Evolutionary conservation across 2,797 vertebrate genomes (phyloP).

Genomic region (Coracias cyanogaster): DNA sequence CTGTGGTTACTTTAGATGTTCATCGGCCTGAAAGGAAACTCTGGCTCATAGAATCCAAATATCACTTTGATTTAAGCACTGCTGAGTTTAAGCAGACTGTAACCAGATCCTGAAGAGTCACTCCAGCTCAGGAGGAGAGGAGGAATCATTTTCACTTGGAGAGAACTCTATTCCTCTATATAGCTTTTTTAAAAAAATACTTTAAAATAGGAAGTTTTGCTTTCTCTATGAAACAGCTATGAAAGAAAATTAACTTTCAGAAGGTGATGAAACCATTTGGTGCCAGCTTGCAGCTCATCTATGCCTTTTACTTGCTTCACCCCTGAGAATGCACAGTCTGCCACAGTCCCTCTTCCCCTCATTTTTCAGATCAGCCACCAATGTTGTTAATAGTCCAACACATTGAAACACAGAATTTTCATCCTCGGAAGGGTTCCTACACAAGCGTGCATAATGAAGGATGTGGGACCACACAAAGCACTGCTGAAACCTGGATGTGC

Average conservation of each 20-base stretch:
- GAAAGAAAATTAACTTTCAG: neutral
- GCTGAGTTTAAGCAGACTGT: slow-evolving; percentile 44
- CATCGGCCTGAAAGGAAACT: slow-evolving; percentile 45
- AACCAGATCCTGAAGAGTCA: slow-evolving; percentile 50
- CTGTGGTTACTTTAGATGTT: slow-evolving; percentile 61
- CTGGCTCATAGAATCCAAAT: slow-evolving; percentile 39
- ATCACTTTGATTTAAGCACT: slow-evolving; percentile 54
- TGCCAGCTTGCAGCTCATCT: neutral
- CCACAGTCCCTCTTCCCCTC: neutral
- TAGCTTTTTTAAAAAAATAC: neutral
- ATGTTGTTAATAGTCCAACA: neutral
- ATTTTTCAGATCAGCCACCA: neutral
- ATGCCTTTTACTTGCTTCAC: neutral
- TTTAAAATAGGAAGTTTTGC: neutral
- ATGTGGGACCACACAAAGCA: neutral
- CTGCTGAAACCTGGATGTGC: neutral
- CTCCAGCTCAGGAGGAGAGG: neutral
- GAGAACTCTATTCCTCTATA: neutral
- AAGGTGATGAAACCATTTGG: neutral
- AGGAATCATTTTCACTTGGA: neutral
- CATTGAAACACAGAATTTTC: neutral
- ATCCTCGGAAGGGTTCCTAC: neutral
- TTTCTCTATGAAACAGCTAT: neutral
- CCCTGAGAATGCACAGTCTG: neutral
- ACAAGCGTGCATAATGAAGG: neutral